Conservation (phyloP, 2,113 vertebrate genomes). For the Thalassarche chlororhynchos region DNA sequence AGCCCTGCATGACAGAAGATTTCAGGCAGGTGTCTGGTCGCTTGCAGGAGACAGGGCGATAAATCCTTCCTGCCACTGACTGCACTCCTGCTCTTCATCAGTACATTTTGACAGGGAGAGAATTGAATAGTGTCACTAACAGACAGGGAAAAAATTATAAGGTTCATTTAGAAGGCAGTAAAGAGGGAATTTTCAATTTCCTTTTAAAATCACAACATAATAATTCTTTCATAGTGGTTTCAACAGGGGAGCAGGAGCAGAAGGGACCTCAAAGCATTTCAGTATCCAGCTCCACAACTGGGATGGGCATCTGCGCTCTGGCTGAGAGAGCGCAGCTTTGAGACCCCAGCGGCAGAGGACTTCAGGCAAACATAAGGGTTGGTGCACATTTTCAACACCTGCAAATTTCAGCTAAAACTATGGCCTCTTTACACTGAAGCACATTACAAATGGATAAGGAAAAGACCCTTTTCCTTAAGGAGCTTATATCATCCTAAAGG, state of each 20-base stretch:
- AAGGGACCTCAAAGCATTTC: neutral
- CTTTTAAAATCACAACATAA: conserved; percentile 39
- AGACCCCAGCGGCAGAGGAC: neutral
- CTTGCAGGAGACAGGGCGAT: neutral
- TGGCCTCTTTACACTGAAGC: neutral
- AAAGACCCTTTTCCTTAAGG: neutral
- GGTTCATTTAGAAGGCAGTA: conserved; percentile 60
- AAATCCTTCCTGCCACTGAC: neutral
- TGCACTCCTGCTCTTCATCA: neutral
- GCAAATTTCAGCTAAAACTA: neutral
- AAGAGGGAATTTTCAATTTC: conserved; percentile 64
- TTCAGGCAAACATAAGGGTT: neutral
- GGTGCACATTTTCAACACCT: neutral
- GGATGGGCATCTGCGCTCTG: neutral
- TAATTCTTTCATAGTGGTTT: conserved; percentile 13
- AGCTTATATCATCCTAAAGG: neutral
- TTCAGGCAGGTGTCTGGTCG: neutral
- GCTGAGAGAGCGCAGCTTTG: neutral
- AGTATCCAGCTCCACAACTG: neutral
- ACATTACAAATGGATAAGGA: neutral
- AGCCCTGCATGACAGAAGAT: neutral
- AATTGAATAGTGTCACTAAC: neutral
- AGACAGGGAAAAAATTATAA: conserved; percentile 42
- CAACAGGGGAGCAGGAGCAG: neutral
- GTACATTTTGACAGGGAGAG: neutral